Evolutionary conservation across 2,797 vertebrate genomes (phyloP).

Genomic region (Notolepis coatsorum): DNA sequence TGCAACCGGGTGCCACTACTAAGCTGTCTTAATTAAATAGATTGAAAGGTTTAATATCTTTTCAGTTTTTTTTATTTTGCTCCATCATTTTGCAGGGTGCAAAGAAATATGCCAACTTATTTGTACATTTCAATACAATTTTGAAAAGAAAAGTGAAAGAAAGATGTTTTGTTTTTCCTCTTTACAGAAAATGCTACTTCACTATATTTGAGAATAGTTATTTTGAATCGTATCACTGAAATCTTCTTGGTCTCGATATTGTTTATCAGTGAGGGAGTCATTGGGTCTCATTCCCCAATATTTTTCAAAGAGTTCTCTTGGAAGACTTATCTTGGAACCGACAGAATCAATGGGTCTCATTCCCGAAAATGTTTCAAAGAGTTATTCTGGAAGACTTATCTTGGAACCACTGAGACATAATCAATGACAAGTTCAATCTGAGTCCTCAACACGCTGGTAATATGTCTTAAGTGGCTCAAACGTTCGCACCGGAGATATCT

Average conservation of each 20-base stretch:
- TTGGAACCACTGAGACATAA: too few species aligned
- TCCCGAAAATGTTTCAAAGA: too few species aligned
- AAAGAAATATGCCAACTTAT: slow-evolving; percentile 34
- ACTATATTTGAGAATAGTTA: slow-evolving; percentile 36
- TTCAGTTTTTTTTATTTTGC: too few species aligned
- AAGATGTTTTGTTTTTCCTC: slow-evolving; percentile 9
- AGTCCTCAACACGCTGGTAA: too few species aligned
- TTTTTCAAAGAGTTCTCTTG: too few species aligned
- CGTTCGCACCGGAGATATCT: too few species aligned
- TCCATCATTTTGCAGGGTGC: slow-evolving; percentile 63
- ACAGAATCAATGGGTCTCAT: too few species aligned
- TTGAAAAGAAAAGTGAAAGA: slow-evolving; percentile 24
- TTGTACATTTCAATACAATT: slow-evolving; percentile 43
- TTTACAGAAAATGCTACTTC: slow-evolving; percentile 13
- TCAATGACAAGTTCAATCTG: too few species aligned
- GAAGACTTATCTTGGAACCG: too few species aligned
- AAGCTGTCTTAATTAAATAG: slow-evolving; percentile 87
- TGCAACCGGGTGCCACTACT: slow-evolving; percentile 81
- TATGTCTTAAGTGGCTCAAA: too few species aligned
- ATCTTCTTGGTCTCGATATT: slow-evolving; percentile 46
- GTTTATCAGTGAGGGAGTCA: slow-evolving; percentile 56
- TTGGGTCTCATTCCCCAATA: slow-evolving; percentile 43
- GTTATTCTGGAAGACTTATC: too few species aligned
- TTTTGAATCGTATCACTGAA: slow-evolving; percentile 31
- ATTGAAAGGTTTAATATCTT: slow-evolving; percentile 81